Evolutionary conservation across 2,113 vertebrate species (phyloP).

Genomic region (Tapirus terrestris): DNA sequence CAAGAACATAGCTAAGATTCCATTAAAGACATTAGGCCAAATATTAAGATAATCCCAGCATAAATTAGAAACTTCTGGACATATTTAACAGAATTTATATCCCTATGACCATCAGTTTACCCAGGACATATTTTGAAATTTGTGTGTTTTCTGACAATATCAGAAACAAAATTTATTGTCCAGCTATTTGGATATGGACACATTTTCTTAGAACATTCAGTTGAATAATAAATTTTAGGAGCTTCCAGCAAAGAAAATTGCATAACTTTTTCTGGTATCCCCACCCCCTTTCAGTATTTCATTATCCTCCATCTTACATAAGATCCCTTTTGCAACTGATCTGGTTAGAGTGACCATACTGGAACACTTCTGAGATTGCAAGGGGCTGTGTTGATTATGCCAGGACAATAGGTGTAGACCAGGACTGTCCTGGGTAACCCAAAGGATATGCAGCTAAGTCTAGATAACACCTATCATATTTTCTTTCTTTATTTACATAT

Average conservation of each 20-base stretch:
- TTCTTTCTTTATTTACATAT: background rate
- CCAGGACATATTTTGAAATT: background rate
- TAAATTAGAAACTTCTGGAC: conserved; percentile 30
- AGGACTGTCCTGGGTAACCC: background rate
- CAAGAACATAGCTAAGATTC: background rate
- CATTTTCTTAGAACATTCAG: background rate
- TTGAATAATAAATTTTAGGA: background rate
- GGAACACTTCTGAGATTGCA: background rate
- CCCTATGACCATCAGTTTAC: background rate
- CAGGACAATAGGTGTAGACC: background rate
- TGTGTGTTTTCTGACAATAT: background rate
- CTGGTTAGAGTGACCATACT: background rate
- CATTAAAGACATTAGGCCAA: background rate
- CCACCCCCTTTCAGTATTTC: background rate
- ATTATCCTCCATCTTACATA: background rate
- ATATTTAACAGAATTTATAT: background rate
- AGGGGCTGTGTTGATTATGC: background rate
- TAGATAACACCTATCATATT: background rate
- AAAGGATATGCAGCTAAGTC: background rate
- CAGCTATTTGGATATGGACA: background rate
- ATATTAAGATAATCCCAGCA: background rate
- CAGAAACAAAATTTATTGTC: background rate
- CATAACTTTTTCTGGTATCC: background rate
- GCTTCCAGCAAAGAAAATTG: background rate
- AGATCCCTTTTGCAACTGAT: background rate